Conservation (phyloP, 2,888 invertebrate genomes). For the Dasypogon diadema region DNA sequence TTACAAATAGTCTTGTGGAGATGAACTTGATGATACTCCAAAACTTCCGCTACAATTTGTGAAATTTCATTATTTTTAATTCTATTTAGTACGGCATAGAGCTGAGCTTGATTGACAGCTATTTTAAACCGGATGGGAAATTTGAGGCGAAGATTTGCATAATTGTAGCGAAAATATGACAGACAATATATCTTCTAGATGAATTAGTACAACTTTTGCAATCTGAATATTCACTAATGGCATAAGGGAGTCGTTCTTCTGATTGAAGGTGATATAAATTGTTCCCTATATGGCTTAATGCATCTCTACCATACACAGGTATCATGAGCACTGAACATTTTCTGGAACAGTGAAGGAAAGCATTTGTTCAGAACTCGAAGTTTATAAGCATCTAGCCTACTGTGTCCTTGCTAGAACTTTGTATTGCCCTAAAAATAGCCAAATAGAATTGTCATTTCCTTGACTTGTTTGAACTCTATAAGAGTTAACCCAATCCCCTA, state of each 20-base stretch:
- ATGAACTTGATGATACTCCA: slow-evolving; percentile 48
- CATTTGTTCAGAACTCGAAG: too few relatives aligned
- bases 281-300: too few relatives aligned
- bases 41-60: slow-evolving; percentile 50
- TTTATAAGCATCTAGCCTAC: too few relatives aligned
- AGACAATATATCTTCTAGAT: slow-evolving; percentile 24
- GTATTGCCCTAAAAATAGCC: too few relatives aligned
- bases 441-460: too few relatives aligned
- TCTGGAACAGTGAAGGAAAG: too few relatives aligned
- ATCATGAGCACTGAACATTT: too few relatives aligned
- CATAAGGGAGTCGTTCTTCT: slow-evolving; percentile 5
- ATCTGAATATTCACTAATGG: slow-evolving; percentile 9
- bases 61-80: slow-evolving; percentile 51
- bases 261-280: too few relatives aligned
- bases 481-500: too few relatives aligned
- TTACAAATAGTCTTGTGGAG: slow-evolving; percentile 47
- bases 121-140: slow-evolving; percentile 36
- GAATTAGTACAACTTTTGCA: slow-evolving; percentile 20
- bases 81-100: slow-evolving; percentile 38
- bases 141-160: slow-evolving; percentile 35
- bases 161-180: slow-evolving; percentile 40
- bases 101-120: slow-evolving; percentile 46
- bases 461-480: too few relatives aligned
- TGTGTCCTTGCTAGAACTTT: too few relatives aligned
- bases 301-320: too few relatives aligned